Conservation (phyloP, 2,113 vertebrate genomes). For the Myanophis thanlyinensis region DNA sequence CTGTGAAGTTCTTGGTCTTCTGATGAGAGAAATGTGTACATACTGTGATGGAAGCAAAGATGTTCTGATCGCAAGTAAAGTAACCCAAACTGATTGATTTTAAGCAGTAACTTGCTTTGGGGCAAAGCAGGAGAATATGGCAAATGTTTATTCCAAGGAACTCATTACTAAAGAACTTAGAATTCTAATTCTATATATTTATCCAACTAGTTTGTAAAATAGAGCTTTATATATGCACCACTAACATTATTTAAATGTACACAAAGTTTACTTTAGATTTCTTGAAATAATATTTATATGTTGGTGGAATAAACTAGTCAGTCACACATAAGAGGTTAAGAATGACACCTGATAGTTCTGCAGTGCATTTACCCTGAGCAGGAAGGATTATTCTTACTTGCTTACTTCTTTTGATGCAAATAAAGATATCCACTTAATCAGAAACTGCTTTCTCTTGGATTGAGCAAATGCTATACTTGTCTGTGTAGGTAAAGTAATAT, state of each 20-base stretch:
- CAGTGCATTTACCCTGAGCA: not conserved
- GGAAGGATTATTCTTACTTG: not conserved
- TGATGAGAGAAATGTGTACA: not conserved
- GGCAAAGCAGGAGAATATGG: not conserved
- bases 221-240: not conserved
- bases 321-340: not conserved
- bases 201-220: not conserved
- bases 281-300: not conserved
- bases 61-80: not conserved
- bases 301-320: not conserved
- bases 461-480: not conserved
- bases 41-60: not conserved
- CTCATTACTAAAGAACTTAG: not conserved
- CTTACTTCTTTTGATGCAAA: not conserved
- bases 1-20: not conserved
- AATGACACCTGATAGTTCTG: not conserved
- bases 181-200: slow-evolving; percentile 16
- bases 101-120: not conserved
- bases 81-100: not conserved
- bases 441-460: not conserved
- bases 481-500: not conserved
- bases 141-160: not conserved
- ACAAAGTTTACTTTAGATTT: slow-evolving; percentile 9
- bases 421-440: not conserved
- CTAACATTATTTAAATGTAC: not conserved